phyloP scores from a whole-genome alignment of 2,797 vertebrate genomes.

The Gallirallus australis region DNA sequence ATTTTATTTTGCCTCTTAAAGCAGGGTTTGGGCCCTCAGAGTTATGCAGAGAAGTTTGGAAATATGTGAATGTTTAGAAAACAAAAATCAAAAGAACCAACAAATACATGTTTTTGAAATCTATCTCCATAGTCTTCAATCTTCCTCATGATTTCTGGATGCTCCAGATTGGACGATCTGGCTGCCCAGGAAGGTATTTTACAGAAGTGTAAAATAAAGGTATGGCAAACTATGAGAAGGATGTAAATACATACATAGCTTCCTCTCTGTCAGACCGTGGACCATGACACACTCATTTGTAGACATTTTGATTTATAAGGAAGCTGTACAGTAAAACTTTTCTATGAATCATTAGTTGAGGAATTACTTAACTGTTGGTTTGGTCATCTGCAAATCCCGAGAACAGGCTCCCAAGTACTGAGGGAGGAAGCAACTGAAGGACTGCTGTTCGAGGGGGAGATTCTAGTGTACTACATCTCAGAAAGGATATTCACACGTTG shows the following conservation, averaged over 20 bases:
- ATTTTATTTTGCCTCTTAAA: not conserved
- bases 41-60: not conserved
- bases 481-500: not conserved
- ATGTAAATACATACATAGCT: not conserved
- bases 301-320: not conserved
- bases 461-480: not conserved
- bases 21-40: not conserved
- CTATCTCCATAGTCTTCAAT: not conserved
- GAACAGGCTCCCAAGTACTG: not conserved
- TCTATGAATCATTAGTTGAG: not conserved
- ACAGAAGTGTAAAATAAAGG: not conserved
- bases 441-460: not conserved
- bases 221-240: not conserved
- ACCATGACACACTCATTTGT: not conserved
- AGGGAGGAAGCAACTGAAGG: not conserved
- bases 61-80: not conserved
- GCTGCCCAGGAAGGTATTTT: not conserved
- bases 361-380: not conserved
- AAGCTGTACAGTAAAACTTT: not conserved
- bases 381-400: not conserved
- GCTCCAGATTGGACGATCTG: not conserved
- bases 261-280: not conserved
- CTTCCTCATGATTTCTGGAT: not conserved
- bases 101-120: rapidly evolving
- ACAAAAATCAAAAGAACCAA: not conserved